These are phyloP conservation scores for Neria commutata DNA, from an alignment of 2,888 invertebrate genomes.

Conservation along the genomic window DNA sequence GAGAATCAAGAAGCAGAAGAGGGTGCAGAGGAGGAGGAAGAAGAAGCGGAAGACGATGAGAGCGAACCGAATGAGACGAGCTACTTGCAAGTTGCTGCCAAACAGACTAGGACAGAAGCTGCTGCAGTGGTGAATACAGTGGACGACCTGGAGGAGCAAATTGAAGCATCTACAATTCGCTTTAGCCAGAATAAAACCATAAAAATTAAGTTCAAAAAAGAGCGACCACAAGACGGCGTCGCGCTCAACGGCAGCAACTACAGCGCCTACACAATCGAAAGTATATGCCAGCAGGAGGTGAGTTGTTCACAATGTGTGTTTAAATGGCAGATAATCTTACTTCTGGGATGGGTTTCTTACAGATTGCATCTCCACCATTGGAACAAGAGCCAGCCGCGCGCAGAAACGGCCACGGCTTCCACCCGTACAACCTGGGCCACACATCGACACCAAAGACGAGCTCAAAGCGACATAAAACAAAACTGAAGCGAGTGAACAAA, in stretches of 20 bases:
- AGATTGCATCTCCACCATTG: constrained; percentile 26
- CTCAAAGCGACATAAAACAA: constrained; percentile 31
- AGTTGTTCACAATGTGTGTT: constrained; percentile 23
- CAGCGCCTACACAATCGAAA: constrained; percentile 56
- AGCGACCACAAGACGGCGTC: constrained; percentile 33
- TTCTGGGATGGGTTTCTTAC: not conserved
- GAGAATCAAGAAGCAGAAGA: no score
- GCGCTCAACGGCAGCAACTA: constrained; percentile 53
- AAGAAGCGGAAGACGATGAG: constrained; percentile 10
- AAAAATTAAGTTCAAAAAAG: constrained; percentile 61
- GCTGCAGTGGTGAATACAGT: constrained; percentile 14
- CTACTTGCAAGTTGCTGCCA: constrained; percentile 3
- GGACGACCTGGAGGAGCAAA: constrained; percentile 51
- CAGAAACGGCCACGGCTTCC: constrained; percentile 53
- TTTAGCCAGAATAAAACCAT: constrained; percentile 57
- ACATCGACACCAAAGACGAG: constrained; percentile 57
- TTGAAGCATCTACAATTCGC: constrained; percentile 57
- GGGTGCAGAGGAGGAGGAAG: no score
- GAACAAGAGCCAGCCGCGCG: constrained; percentile 31
- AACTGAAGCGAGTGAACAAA: constrained; percentile 37
- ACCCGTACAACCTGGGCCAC: constrained; percentile 53
- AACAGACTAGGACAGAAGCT: constrained; percentile 18
- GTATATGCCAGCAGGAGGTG: constrained; percentile 43
- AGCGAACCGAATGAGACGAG: constrained; percentile 32
- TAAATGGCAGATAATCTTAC: not conserved